Conservation (phyloP, 2,888 invertebrate species). For the Argynnis bischoffii region DNA sequence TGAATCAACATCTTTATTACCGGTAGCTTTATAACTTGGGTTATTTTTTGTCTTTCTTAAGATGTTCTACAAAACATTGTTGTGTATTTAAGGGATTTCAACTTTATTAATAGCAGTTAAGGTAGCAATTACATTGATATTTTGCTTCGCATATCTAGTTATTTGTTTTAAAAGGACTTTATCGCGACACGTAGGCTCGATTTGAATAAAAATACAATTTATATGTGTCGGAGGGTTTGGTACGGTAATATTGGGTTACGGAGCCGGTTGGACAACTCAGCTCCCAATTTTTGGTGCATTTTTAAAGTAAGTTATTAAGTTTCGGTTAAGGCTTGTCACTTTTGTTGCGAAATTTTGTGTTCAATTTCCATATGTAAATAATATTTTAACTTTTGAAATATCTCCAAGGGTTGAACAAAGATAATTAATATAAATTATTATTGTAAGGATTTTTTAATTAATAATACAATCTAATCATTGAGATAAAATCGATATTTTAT, state of each 20-base stretch:
- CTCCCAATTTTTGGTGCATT: slow-evolving; percentile 80
- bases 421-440: not conserved
- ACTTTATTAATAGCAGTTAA: slow-evolving; percentile 52
- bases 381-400: slow-evolving; percentile 9
- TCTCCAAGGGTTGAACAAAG: not conserved
- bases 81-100: slow-evolving; percentile 43
- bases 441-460: not conserved
- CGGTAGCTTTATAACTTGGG: slow-evolving; percentile 59
- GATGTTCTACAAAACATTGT: slow-evolving; percentile 12
- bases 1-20: slow-evolving; percentile 72
- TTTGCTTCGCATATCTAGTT: slow-evolving; percentile 53
- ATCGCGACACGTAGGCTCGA: slow-evolving; percentile 76
- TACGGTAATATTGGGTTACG: slow-evolving; percentile 76
- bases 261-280: slow-evolving; percentile 71
- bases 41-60: slow-evolving; percentile 50
- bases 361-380: slow-evolving; percentile 34
- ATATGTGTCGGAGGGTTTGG: slow-evolving; percentile 78
- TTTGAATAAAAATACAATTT: slow-evolving; percentile 83
- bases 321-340: slow-evolving; percentile 74
- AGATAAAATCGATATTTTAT: not conserved
- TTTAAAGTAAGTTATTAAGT: slow-evolving; percentile 82
- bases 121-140: slow-evolving; percentile 51
- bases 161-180: slow-evolving; percentile 79
- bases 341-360: slow-evolving; percentile 78
- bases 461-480: not conserved